Evolutionary conservation across 35 echinoderm and acorn worm genomes (phyloP).

Genomic region (Lytechinus pictus): DNA sequence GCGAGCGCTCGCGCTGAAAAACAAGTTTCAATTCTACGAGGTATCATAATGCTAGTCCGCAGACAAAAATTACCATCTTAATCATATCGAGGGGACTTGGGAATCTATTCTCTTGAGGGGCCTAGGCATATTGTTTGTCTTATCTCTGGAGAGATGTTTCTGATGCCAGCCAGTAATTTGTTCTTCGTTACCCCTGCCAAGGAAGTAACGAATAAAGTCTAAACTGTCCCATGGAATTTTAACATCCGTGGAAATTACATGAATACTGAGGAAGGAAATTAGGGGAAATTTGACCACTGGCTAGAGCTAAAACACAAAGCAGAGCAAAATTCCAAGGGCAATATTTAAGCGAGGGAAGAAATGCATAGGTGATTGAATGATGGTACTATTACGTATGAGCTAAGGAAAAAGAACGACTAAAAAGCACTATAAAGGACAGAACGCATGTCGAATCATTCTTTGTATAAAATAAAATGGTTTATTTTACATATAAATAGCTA

Average conservation of each 20-base stretch:
- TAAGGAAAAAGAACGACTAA: too few relatives aligned
- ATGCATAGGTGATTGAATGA: too few relatives aligned
- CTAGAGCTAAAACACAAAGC: neutral
- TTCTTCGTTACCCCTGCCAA: neutral
- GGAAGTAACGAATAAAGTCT: neutral
- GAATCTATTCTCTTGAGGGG: neutral
- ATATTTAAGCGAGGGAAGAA: too few relatives aligned
- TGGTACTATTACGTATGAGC: too few relatives aligned
- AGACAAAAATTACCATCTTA: conserved; percentile 13
- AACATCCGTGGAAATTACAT: neutral
- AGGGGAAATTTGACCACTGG: neutral
- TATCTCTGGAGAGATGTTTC: neutral
- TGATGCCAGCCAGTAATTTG: neutral
- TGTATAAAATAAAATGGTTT: too few relatives aligned
- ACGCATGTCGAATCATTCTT: too few relatives aligned
- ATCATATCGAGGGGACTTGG: neutral
- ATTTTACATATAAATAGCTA: too few relatives aligned
- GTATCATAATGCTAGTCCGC: conserved; percentile 1
- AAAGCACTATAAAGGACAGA: too few relatives aligned
- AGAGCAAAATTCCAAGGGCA: too few relatives aligned
- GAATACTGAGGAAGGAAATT: neutral
- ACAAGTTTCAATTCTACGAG: conserved; percentile 11
- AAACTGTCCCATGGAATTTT: neutral
- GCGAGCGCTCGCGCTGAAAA: neutral
- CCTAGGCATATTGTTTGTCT: conserved; percentile 6